A percentile compares a stretch with the other conserved stretches of the same genome.
These are phyloP conservation scores for Agonum fuliginosum DNA, from an alignment of 2,888 invertebrate genomes.

Conservation along the genomic window DNA sequence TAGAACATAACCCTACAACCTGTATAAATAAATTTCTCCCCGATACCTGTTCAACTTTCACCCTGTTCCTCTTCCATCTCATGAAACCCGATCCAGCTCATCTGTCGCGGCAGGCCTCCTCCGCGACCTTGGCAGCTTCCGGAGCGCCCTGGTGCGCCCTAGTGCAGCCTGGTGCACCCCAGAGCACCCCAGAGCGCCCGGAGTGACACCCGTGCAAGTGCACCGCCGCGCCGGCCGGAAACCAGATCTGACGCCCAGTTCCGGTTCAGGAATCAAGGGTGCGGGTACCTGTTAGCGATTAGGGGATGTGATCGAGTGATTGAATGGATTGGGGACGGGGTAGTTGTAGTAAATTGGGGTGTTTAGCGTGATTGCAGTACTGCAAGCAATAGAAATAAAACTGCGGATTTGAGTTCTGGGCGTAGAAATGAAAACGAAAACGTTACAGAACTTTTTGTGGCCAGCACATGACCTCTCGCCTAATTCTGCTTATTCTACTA, in stretches of 20 bases:
- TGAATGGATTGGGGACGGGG: not conserved
- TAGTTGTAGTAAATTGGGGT: not conserved
- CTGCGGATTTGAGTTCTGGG: too few relatives aligned
- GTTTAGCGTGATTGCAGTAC: too few relatives aligned
- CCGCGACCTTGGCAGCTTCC: conserved; percentile 16
- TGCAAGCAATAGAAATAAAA: too few relatives aligned
- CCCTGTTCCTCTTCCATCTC: not conserved
- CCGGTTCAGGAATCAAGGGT: conserved; percentile 10
- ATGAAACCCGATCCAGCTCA: conserved; percentile 5
- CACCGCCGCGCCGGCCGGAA: conserved; percentile 11
- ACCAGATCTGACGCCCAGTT: conserved; percentile 35
- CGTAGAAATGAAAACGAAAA: too few relatives aligned
- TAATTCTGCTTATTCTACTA: too few relatives aligned
- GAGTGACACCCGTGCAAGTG: conserved; percentile 27
- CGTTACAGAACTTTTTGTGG: too few relatives aligned
- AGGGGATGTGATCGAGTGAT: not conserved
- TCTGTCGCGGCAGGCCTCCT: conserved; percentile 12
- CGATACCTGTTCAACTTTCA: conserved; percentile 3
- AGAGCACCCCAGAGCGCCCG: not conserved
- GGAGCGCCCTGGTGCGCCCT: conserved; percentile 5
- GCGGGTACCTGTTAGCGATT: not conserved
- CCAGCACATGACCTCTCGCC: too few relatives aligned
- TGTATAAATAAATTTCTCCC: not conserved
- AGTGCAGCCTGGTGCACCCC: conserved; percentile 28
- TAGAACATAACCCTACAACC: too few relatives aligned